Evolutionary conservation across 1,140 invertebrate genomes (phyloP), one percentile per base, ranked within the genome.

Genomic region (Drosophila suzukii): DNA sequence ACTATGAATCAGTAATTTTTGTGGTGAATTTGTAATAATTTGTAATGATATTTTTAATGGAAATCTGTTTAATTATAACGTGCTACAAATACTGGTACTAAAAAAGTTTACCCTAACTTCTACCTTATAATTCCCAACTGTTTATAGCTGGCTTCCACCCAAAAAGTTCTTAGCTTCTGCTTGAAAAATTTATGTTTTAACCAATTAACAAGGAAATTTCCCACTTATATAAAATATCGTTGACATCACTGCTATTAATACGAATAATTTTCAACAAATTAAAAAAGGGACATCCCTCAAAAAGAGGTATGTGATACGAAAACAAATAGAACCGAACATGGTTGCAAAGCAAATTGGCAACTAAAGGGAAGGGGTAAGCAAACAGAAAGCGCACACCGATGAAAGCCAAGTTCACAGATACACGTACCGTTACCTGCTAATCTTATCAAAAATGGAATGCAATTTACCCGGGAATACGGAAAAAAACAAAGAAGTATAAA

Each of bases 371-470:
- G 38, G 38, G 32, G 32, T 41, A n/a, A 56, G 11, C 50, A 65
- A 57, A 65, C 61, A 55, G 53, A 76, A 41, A 75, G 30, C 49
- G 27, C 47, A 62, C 44, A 32, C 30, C 36, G 63, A 54, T 47
- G 67, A 30, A 15, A 10, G 15, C 15, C 39, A 73, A 41, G 41
- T 46, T 53, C 53, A 75, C 39, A 49, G 17, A 54, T 13, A 73
- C 44, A 55, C 71, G 24, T 36, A 27, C 36, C 43, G 32, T 76
- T 67, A 66, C 53, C 61, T 61, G 50, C 49, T 61, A 66, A 68
- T 68, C 65, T 68, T 68, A 68, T 68, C 65, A 54, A n/a, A 54
- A 53, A 38, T 56, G 75, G 63, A 78, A 78, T 77, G 75, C 74
- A 76, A 71, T 71, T 53, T 68, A 44, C 46, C 12, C 15, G 17